Base-by-base conservation (phyloP, 2,797 vertebrate species). In the Halcyon badia region DNA sequence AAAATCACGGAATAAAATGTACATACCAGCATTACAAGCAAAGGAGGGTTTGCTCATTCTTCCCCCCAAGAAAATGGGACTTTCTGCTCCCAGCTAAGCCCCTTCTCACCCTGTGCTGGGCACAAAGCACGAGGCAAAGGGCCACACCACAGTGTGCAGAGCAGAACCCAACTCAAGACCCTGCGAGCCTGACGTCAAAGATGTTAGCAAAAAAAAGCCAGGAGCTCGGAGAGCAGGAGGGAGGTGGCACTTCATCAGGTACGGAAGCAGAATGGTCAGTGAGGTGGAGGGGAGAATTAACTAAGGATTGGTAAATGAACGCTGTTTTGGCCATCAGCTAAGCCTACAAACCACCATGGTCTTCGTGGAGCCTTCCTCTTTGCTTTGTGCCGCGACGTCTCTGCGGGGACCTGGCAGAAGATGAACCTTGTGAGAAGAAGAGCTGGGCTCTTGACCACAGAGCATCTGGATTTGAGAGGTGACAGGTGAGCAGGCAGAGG, bases 331-430 rank as follows among this genome's bases (percentile, higher is more conserved):
- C 14, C n/a, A 37, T 51, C 35, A 35, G 31, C 41, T 84, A n/a
- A 72, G 35, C 35, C 46, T 69, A 10, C 0, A 2, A 19, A 76
- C 7, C 0, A 1, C 30, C 6, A 28, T 5, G 16, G 14, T 71
- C 39, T 35, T 30, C 61, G 31, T 9, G 48, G 33, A 77, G 60
- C 7, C 1, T 15, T 58, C 9, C 26, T 28, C 20, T 17, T 28
- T 9, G 12, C 44, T 42, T 64, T 20, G 25, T 35, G 54, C 54
- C 6, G 0, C 2, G 2, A 11, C 1, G 0, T 25, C 48, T 64
- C 83, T 30, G 42, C 10, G 5, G 60, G n/a, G 5, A 70, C 60
- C 28, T 9, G 15, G 68, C 37, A 83, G 80, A 37, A 62, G 46
- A 51, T 4, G 35, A 65, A 20, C 18, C 46, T 5, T 15, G 21